These are phyloP conservation scores for Chaetops frenatus DNA, from an alignment of 2,113 vertebrate genomes.

Conservation along the genomic window DNA sequence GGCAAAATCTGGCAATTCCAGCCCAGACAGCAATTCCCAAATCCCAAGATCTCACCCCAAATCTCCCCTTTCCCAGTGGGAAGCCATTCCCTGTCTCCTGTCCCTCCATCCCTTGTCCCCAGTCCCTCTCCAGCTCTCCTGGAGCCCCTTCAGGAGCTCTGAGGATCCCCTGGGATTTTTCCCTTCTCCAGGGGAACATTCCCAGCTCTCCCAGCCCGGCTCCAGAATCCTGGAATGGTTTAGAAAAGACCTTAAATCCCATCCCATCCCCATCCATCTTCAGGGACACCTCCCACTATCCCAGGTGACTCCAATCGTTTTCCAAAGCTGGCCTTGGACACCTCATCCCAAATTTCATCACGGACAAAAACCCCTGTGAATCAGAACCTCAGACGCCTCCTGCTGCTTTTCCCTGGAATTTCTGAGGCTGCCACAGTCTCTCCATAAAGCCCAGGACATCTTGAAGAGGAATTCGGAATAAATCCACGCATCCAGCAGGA, in stretches of 20 bases:
- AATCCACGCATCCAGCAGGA: background rate
- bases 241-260: background rate
- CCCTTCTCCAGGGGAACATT: background rate
- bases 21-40: no score
- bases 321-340: background rate
- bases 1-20: no score
- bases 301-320: background rate
- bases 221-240: background rate
- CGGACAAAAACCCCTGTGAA: background rate
- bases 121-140: no score
- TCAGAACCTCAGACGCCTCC: background rate
- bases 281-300: background rate
- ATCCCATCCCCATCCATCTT: background rate
- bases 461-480: background rate
- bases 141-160: no score
- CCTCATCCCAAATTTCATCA: background rate
- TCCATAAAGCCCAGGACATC: accelerated
- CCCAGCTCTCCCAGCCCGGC: background rate
- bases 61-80: no score
- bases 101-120: no score
- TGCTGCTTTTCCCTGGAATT: background rate
- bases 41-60: no score
- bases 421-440: background rate
- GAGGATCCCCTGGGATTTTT: no score
- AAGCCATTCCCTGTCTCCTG: no score